A percentile compares a stretch with the other conserved stretches of the same genome.
These are phyloP conservation scores for Drosophila trapezifrons DNA, from an alignment of 1,140 invertebrate species.

Conservation along the genomic window DNA sequence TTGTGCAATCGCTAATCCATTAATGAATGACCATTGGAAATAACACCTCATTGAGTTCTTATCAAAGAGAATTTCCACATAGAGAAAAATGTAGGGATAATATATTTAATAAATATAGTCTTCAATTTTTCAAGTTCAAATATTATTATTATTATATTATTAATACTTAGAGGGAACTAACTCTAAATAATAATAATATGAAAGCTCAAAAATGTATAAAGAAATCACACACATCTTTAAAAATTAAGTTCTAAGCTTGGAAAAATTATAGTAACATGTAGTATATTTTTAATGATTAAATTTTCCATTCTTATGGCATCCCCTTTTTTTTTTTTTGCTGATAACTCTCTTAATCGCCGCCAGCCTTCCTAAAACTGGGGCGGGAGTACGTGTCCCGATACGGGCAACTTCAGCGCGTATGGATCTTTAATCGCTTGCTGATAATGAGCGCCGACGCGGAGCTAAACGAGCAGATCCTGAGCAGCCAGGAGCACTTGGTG, in stretches of 20 bases:
- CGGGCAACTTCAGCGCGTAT: constrained; percentile 85
- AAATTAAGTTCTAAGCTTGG: no score
- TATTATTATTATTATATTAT: no score
- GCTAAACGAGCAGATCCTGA: constrained; percentile 62
- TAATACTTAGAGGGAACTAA: no score
- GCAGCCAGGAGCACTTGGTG: constrained; percentile 65
- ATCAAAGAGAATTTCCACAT: constrained; percentile 6
- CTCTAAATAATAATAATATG: no score
- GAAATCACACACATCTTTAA: no score
- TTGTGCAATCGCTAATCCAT: constrained; percentile 1
- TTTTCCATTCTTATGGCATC: no score
- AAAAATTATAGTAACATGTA: no score
- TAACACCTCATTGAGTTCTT: no score
- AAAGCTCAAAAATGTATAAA: no score
- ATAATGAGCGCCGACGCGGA: constrained; percentile 81
- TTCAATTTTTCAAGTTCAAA: no score
- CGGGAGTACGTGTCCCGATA: neutral
- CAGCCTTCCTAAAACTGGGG: constrained; percentile 43
- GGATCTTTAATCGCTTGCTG: constrained; percentile 85
- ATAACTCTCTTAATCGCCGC: neutral
- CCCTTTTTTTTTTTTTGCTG: no score
- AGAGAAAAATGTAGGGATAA: neutral
- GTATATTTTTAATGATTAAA: no score
- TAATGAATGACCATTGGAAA: constrained; percentile 1
- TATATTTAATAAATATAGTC: neutral